Evolutionary conservation across 1,140 invertebrate genomes (phyloP).

Genomic region (Drosophila sp.): DNA sequence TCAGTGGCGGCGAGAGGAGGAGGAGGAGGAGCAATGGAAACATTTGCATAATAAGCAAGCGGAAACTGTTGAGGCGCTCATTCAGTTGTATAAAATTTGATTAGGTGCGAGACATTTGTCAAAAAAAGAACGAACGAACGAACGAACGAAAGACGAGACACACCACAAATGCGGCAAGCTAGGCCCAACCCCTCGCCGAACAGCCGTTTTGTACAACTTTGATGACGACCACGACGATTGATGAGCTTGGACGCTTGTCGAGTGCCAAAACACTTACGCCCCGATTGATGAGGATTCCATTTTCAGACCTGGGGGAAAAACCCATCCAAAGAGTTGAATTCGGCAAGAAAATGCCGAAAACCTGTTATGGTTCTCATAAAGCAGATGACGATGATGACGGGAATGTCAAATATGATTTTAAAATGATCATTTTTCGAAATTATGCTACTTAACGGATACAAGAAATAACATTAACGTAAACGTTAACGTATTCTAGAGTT

Average conservation of each 20-base stretch:
- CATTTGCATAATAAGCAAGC: constrained; percentile 50
- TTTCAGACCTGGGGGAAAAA: constrained; percentile 36
- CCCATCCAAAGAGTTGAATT: constrained; percentile 25
- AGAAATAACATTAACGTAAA: too few species aligned
- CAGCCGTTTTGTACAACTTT: not conserved
- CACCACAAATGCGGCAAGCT: constrained; percentile 6
- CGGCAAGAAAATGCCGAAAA: not conserved
- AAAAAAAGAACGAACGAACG: constrained; percentile 43
- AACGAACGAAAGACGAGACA: not conserved
- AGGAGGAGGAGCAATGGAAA: constrained; percentile 32
- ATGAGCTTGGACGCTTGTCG: constrained; percentile 60
- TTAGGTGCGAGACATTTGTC: constrained; percentile 79
- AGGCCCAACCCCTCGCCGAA: constrained; percentile 4
- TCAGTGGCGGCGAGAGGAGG: not conserved
- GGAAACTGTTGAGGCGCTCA: constrained; percentile 54
- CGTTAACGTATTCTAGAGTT: too few species aligned
- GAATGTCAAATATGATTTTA: not conserved
- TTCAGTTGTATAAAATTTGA: constrained; percentile 78
- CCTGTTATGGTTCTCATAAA: constrained; percentile 9
- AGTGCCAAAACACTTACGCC: constrained; percentile 70
- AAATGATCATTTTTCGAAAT: not conserved
- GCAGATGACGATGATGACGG: not conserved
- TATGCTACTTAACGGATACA: too few species aligned
- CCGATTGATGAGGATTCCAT: constrained; percentile 44
- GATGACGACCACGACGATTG: constrained; percentile 42